Percentiles rank a stretch among this genome's conserved stretches.
Conservation (phyloP, 2,113 vertebrate genomes). For the Zosterops lateralis region DNA sequence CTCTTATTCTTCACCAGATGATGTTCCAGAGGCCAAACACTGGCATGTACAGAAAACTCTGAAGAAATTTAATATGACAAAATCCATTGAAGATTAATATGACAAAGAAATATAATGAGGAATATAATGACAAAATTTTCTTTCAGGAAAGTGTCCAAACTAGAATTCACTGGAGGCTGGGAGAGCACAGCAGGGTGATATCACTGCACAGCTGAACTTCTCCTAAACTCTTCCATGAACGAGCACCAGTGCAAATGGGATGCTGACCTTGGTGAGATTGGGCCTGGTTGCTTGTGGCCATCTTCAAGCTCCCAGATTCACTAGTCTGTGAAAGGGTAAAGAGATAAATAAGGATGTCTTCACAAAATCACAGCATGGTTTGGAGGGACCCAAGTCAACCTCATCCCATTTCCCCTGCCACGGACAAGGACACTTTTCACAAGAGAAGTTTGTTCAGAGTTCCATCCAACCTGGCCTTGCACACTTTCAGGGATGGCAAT, state of each 20-base stretch:
- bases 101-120: no score
- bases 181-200: background rate
- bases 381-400: background rate
- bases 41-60: background rate
- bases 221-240: background rate
- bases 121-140: background rate
- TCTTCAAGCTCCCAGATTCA: background rate
- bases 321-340: background rate
- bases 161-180: background rate
- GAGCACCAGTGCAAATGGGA: background rate
- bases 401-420: accelerated
- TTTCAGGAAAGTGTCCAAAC: background rate
- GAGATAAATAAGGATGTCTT: background rate
- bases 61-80: background rate
- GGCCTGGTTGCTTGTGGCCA: background rate
- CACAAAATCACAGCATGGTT: background rate
- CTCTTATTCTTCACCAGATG: background rate
- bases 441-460: background rate
- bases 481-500: background rate
- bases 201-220: background rate
- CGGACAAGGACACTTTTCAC: background rate
- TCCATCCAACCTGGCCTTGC: background rate
- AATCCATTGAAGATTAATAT: background rate
- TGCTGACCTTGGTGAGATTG: background rate
- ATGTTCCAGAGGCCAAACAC: background rate